A percentile compares a stretch with the other conserved stretches of the same genome.
Evolutionary conservation across 2,888 invertebrate genomes (phyloP).

Genomic region (Flexamia atlantica): DNA sequence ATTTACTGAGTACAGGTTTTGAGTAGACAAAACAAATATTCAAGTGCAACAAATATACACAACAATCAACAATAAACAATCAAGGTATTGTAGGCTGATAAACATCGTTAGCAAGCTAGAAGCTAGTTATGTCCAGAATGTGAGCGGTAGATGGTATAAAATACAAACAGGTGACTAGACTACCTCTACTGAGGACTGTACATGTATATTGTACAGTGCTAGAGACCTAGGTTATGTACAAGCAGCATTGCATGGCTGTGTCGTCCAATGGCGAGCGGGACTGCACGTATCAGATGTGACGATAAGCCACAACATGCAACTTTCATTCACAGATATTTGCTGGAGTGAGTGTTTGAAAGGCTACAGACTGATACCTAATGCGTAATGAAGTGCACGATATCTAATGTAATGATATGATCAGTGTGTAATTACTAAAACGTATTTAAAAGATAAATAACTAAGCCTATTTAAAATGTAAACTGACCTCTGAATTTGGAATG

Average conservation of each 20-base stretch:
- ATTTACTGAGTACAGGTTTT: background rate
- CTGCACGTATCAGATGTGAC: too few relatives aligned
- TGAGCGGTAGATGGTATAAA: conserved; percentile 31
- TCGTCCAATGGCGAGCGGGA: background rate
- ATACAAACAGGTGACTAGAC: conserved; percentile 33
- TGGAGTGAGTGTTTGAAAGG: too few relatives aligned
- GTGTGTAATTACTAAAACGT: too few relatives aligned
- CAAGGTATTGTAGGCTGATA: background rate
- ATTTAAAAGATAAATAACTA: too few relatives aligned
- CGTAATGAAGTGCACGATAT: too few relatives aligned
- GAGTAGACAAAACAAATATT: background rate
- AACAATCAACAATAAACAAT: conserved; percentile 35
- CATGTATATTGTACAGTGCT: conserved; percentile 37
- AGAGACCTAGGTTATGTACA: background rate
- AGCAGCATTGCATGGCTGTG: conserved; percentile 14
- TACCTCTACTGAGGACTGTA: conserved; percentile 21
- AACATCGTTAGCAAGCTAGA: background rate
- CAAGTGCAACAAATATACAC: conserved; percentile 21
- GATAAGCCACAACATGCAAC: too few relatives aligned
- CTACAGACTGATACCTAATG: too few relatives aligned
- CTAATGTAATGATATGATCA: too few relatives aligned
- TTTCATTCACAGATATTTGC: too few relatives aligned
- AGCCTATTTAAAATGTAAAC: too few relatives aligned
- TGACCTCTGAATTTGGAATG: too few relatives aligned
- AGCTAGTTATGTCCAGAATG: background rate